Percentiles rank a stretch among this genome's conserved stretches.
phyloP scores from a whole-genome alignment of 2,797 vertebrate species.

The Sebastes variabilis region DNA sequence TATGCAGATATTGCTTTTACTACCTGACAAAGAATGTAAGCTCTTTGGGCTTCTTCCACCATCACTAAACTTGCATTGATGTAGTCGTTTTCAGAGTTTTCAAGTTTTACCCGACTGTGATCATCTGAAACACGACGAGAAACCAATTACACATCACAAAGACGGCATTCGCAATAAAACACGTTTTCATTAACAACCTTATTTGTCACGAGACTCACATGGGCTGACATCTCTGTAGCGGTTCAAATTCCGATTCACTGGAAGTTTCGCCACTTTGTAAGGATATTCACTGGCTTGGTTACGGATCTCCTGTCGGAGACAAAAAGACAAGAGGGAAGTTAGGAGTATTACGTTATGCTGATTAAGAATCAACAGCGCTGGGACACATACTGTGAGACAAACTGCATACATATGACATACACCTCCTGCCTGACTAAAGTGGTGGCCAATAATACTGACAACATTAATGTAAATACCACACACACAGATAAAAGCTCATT shows the following conservation, averaged over 20 bases:
- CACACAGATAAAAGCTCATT: no score
- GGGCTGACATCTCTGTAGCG: conserved; percentile 99
- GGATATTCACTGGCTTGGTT: conserved; percentile 92
- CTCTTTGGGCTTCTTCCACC: conserved; percentile 92
- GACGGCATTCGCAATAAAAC: accelerated
- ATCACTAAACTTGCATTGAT: conserved; percentile 95
- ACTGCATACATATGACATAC: not conserved
- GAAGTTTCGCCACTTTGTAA: conserved; percentile 93
- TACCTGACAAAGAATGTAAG: conserved; percentile 96
- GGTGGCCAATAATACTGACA: no score
- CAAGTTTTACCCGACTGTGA: conserved; percentile 96
- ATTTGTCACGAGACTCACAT: conserved; percentile 86
- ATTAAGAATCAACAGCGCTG: not conserved
- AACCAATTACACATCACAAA: conserved; percentile 6
- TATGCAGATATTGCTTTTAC: not conserved
- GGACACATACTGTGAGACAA: not conserved
- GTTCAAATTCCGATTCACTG: conserved; percentile 95
- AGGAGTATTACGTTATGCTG: not conserved
- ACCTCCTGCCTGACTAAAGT: not conserved
- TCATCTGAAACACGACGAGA: conserved; percentile 86
- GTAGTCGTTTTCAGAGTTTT: conserved; percentile 95
- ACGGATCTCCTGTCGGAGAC: conserved; percentile 89
- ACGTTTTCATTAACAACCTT: not conserved
- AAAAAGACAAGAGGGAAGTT: conserved; percentile 46
- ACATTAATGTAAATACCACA: no score